Evolutionary conservation across 2,888 invertebrate species (phyloP), one percentile per base, ranked within the genome.

Genomic region (Melinaea marsaeus): DNA sequence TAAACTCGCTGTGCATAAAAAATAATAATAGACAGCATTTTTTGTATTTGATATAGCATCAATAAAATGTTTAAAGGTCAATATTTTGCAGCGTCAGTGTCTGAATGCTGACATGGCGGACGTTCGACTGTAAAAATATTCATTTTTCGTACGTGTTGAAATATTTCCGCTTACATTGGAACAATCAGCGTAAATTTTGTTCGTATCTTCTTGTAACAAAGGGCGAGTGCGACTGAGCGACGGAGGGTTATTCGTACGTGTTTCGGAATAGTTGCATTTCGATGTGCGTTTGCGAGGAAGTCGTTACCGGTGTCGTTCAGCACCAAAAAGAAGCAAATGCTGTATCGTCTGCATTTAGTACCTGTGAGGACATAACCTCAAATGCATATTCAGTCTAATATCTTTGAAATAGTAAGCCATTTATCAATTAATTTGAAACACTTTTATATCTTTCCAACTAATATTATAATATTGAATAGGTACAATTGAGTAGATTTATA

Each of bases 141-240:
- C 79, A 81, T 80, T 83, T 85, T 85, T 81, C 79, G 78, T 74
- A 76, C 75, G 76, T 69, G 62, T 72, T 70, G 76, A 78, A 80
- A 82, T 81, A 81, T 84, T 85, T 81, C 80, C 80, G 83, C 81
- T 84, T 83, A 83, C 80, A 81, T 83, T 78, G 76, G 78, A 79
- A 83, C 84, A 85, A 85, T 85, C 78, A 82, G 72, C 69, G 78
- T 75, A 74, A 78, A 77, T 83, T 84, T 81, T 78, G 75, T 74
- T 75, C 76, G 75, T 79, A 64, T 73, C 71, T 69, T 69, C 74
- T 73, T 74, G 71, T 67, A 69, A 74, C 70, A 79, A 79, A 82
- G 80, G 82, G 76, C 75, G 71, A 69, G 68, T 71, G 74, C 69
- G 74, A 74, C 72, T 75, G 74, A 73, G 72, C 73, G 74, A 48